A percentile compares a stretch with the other conserved stretches of the same genome.
Evolutionary conservation across 2,113 vertebrate species (phyloP).

Genomic region (Gallinago undulata): DNA sequence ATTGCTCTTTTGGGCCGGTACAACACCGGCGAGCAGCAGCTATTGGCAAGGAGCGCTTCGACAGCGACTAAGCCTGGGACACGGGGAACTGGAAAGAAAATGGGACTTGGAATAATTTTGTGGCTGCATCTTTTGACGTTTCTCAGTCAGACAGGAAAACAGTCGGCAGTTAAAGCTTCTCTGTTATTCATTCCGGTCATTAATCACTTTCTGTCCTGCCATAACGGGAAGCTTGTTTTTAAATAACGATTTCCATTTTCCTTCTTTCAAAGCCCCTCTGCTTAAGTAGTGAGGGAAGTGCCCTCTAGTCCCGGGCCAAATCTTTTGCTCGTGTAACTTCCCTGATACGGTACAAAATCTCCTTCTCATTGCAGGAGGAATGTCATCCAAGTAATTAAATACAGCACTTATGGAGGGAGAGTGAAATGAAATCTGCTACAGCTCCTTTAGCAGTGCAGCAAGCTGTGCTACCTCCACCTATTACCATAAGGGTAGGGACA

Average conservation of each 20-base stretch:
- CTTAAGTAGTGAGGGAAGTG: not conserved
- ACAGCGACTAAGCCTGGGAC: not conserved
- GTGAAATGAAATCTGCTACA: not conserved
- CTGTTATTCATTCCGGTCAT: not conserved
- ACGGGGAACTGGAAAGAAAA: not conserved
- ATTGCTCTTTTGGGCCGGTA: not conserved
- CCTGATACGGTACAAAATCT: not conserved
- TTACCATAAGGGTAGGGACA: not conserved
- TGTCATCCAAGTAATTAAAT: conserved; percentile 8
- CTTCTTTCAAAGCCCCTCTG: not conserved
- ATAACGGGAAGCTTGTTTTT: not conserved
- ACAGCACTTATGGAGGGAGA: not conserved
- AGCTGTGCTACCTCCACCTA: not conserved
- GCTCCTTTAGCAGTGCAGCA: not conserved
- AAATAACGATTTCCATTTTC: not conserved
- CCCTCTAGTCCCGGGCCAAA: not conserved
- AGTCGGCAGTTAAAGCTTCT: not conserved
- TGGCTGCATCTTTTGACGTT: not conserved
- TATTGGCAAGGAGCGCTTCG: conserved; percentile 22
- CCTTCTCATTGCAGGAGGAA: not conserved
- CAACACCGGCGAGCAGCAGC: not conserved
- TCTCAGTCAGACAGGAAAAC: not conserved
- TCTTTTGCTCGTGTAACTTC: not conserved
- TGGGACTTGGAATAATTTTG: not conserved
- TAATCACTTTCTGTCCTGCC: not conserved